Evolutionary conservation across 1,140 invertebrate genomes (phyloP).

Genomic region (Brachionus paranguensis): DNA sequence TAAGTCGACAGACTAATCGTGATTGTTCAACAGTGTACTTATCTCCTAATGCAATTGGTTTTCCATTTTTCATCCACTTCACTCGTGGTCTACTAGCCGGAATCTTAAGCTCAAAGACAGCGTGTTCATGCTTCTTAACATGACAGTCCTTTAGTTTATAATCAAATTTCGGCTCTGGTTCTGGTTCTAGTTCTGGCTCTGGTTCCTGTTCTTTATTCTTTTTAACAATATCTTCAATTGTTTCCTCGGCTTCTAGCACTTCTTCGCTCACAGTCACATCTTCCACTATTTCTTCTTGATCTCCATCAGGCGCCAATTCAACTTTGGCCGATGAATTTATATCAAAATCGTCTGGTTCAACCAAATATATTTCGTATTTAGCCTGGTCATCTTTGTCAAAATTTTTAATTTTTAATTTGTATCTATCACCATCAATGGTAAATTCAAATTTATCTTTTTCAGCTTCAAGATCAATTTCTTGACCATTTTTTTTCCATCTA

Average conservation of each 20-base stretch:
- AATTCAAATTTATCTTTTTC: constrained; percentile 32
- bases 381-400: constrained; percentile 30
- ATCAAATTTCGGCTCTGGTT: neutral
- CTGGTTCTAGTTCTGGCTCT: neutral
- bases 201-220: neutral
- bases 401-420: constrained; percentile 22
- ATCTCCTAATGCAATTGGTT: constrained; percentile 47
- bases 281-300: constrained; percentile 9
- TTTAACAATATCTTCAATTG: neutral
- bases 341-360: constrained; percentile 34
- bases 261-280: constrained; percentile 22
- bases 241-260: constrained; percentile 25
- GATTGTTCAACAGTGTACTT: constrained; percentile 47
- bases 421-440: constrained; percentile 15
- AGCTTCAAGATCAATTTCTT: neutral
- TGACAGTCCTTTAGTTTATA: constrained; percentile 17
- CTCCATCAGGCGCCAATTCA: neutral
- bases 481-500: constrained; percentile 29
- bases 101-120: constrained; percentile 16
- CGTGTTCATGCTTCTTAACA: constrained; percentile 12
- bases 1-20: constrained; percentile 47
- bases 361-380: constrained; percentile 23
- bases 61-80: constrained; percentile 52
- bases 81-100: constrained; percentile 19
- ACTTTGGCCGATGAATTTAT: constrained; percentile 16